A percentile compares a stretch with the other conserved stretches of the same genome.
Evolutionary conservation across 2,888 invertebrate genomes (phyloP).

Genomic region (Drosophila sordidula): DNA sequence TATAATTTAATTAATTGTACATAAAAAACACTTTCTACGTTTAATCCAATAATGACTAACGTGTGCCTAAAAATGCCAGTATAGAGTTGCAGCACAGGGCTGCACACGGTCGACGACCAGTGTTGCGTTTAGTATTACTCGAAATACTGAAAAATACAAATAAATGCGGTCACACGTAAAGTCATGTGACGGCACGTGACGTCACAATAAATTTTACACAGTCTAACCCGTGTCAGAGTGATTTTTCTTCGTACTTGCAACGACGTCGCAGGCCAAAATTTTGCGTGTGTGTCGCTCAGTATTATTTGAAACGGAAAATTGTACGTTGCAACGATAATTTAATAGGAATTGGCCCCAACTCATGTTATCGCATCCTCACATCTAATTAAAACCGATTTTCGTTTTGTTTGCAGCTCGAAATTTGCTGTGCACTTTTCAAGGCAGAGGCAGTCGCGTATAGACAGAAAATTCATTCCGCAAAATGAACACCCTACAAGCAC

Average conservation of each 20-base stretch:
- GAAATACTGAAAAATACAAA: slow-evolving; percentile 16
- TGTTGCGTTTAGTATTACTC: slow-evolving; percentile 13
- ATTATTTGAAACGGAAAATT: slow-evolving; percentile 76
- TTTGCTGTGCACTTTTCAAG: slow-evolving; percentile 78
- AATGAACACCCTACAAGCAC: slow-evolving; percentile 87
- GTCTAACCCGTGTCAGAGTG: slow-evolving; percentile 54
- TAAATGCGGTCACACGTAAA: slow-evolving; percentile 56
- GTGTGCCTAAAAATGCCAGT: slow-evolving; percentile 46
- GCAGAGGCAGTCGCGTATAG: slow-evolving; percentile 59
- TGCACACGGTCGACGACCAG: slow-evolving; percentile 15
- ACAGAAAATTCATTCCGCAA: slow-evolving; percentile 68
- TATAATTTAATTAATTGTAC: slow-evolving; percentile 69
- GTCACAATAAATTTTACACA: slow-evolving; percentile 71
- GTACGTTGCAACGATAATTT: slow-evolving; percentile 56
- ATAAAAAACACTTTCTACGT: slow-evolving; percentile 62
- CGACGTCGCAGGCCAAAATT: slow-evolving; percentile 75
- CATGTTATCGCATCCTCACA: slow-evolving; percentile 8
- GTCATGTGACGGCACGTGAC: slow-evolving; percentile 80
- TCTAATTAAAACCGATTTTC: slow-evolving; percentile 26
- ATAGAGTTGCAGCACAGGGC: slow-evolving; percentile 30
- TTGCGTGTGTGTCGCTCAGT: slow-evolving; percentile 77
- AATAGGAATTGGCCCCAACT: slow-evolving; percentile 2
- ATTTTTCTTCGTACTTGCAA: slow-evolving; percentile 76
- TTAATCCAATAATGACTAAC: slow-evolving; percentile 62
- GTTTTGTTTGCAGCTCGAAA: slow-evolving; percentile 71